Conservation (phyloP, 92 coral and sea anemone species). For the Palythoa grandiflora region DNA sequence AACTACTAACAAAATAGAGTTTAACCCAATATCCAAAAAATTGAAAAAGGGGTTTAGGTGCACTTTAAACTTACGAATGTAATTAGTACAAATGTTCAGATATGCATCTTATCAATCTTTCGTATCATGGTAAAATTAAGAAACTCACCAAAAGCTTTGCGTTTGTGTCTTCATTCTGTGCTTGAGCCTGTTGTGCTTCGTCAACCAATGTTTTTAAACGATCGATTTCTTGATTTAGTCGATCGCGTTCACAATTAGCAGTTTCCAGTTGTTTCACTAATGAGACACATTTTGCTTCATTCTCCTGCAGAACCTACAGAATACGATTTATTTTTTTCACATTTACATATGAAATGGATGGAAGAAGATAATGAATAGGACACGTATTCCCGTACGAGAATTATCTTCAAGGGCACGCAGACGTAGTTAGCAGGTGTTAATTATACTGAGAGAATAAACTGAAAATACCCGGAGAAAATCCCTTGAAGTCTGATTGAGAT, state of each 20-base stretch:
- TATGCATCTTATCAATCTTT: neutral
- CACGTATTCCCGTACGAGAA: too few species aligned
- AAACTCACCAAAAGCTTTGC: conserved; percentile 39
- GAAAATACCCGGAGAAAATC: too few species aligned
- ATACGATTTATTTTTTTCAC: neutral
- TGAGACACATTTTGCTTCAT: conserved; percentile 14
- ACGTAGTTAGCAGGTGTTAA: too few species aligned
- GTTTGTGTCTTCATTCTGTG: conserved; percentile 13
- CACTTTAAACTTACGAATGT: too few species aligned
- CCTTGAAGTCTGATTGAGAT: too few species aligned
- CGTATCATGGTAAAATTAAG: neutral
- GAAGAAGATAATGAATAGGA: too few species aligned
- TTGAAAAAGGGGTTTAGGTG: too few species aligned
- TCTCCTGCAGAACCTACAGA: conserved; percentile 10
- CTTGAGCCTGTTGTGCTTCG: neutral
- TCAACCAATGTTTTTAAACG: neutral
- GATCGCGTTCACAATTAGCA: conserved; percentile 6
- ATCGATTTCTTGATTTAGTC: neutral
- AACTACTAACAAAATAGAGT: too few species aligned
- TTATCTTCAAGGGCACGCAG: too few species aligned
- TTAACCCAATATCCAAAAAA: too few species aligned
- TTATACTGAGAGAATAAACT: too few species aligned
- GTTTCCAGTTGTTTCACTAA: conserved; percentile 15
- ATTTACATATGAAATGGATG: too few species aligned
- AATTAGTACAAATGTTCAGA: neutral